Evolutionary conservation across 2,113 vertebrate genomes (phyloP).

Genomic region (Pollachius pollachius): DNA sequence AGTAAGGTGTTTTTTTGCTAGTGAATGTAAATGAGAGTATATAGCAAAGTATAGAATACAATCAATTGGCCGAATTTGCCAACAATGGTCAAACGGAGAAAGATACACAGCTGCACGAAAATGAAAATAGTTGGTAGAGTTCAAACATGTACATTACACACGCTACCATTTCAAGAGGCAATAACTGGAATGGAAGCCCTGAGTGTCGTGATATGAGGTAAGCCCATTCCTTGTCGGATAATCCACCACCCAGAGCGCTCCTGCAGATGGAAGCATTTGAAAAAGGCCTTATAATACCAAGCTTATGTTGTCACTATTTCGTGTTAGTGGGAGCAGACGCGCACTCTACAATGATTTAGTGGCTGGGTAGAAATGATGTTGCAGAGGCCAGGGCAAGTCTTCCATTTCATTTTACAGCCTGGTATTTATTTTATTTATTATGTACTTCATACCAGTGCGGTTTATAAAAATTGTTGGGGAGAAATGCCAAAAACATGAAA

Average conservation of each 20-base stretch:
- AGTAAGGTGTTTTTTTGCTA: not conserved
- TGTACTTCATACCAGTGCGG: not conserved
- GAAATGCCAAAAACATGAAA: not conserved
- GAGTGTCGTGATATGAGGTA: slow-evolving; percentile 67
- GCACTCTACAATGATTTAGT: slow-evolving; percentile 54
- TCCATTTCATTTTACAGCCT: slow-evolving; percentile 29
- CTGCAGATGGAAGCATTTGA: slow-evolving; percentile 73
- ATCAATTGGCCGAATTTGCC: not conserved
- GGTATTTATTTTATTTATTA: slow-evolving; percentile 7
- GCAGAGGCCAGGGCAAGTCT: slow-evolving; percentile 29
- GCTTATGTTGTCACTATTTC: slow-evolving; percentile 77
- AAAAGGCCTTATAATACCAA: slow-evolving; percentile 72
- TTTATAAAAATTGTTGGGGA: not conserved
- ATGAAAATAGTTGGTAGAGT: slow-evolving; percentile 20
- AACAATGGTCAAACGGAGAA: not conserved
- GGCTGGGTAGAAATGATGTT: slow-evolving; percentile 40
- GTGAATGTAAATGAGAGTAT: not conserved
- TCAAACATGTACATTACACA: slow-evolving; percentile 18
- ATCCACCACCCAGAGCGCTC: slow-evolving; percentile 73
- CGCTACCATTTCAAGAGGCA: slow-evolving; percentile 57
- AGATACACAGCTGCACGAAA: slow-evolving; percentile 20
- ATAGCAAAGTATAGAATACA: too few species aligned
- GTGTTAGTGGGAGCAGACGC: slow-evolving; percentile 55
- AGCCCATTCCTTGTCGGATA: slow-evolving; percentile 74
- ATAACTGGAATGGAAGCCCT: slow-evolving; percentile 49